These are phyloP conservation scores for Operophtera brumata DNA, from an alignment of 2,888 invertebrate species.

Conservation along the genomic window DNA sequence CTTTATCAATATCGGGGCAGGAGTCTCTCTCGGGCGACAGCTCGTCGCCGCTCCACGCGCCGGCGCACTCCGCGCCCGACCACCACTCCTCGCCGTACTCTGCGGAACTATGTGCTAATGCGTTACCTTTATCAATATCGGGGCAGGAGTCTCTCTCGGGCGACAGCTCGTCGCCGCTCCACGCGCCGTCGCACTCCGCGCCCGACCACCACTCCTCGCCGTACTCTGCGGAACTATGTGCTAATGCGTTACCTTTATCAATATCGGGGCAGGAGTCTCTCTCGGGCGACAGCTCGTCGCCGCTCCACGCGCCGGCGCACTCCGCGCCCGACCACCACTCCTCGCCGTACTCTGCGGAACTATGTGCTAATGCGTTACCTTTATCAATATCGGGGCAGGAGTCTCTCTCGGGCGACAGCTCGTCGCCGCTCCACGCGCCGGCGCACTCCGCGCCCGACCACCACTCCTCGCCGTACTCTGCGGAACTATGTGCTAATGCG, in stretches of 20 bases:
- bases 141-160: constrained; percentile 68
- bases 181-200: constrained; percentile 69
- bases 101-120: no score
- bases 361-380: constrained; percentile 42
- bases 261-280: constrained; percentile 61
- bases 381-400: constrained; percentile 56
- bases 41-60: constrained; percentile 74
- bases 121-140: constrained; percentile 56
- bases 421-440: constrained; percentile 74
- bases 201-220: constrained; percentile 76
- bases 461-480: constrained; percentile 72
- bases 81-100: constrained; percentile 73
- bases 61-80: constrained; percentile 71
- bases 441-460: constrained; percentile 73
- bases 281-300: constrained; percentile 72
- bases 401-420: constrained; percentile 73
- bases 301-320: constrained; percentile 72
- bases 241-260: constrained; percentile 57
- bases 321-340: constrained; percentile 77
- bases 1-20: constrained; percentile 57
- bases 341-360: constrained; percentile 56
- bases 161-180: constrained; percentile 74
- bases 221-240: constrained; percentile 21
- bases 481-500: no score
- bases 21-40: constrained; percentile 73